Evolutionary conservation across 2,797 vertebrate species (phyloP).

Genomic region (Pipistrellus kuhlii): DNA sequence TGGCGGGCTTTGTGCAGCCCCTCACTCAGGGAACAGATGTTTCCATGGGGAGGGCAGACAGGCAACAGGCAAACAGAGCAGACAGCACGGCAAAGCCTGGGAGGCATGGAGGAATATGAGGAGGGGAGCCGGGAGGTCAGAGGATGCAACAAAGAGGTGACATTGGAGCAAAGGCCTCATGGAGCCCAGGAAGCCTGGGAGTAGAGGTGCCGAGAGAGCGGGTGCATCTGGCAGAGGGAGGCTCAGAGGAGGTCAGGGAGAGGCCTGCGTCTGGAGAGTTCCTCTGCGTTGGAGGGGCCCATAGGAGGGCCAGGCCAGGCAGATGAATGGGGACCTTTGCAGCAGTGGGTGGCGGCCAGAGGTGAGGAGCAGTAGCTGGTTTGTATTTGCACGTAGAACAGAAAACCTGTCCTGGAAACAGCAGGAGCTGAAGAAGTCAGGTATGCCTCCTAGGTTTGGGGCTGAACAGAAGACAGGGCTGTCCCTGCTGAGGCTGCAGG

Average conservation of each 20-base stretch:
- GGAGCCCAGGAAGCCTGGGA: neutral
- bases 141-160: neutral
- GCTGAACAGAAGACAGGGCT: neutral
- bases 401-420: neutral
- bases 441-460: neutral
- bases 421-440: neutral
- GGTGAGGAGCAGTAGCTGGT: neutral
- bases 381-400: neutral
- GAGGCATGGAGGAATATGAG: neutral
- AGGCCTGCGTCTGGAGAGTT: neutral
- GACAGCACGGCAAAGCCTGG: neutral
- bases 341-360: neutral
- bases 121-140: neutral
- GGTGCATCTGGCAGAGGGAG: neutral
- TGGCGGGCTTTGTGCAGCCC: neutral
- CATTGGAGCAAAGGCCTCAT: neutral
- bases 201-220: neutral
- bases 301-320: neutral
- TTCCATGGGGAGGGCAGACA: neutral
- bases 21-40: neutral
- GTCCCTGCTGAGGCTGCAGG: neutral
- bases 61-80: neutral
- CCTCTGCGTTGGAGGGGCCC: neutral
- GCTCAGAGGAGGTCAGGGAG: neutral
- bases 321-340: neutral